phyloP scores from a whole-genome alignment of 2,888 invertebrate species.

The Adelphocoris suturalis region DNA sequence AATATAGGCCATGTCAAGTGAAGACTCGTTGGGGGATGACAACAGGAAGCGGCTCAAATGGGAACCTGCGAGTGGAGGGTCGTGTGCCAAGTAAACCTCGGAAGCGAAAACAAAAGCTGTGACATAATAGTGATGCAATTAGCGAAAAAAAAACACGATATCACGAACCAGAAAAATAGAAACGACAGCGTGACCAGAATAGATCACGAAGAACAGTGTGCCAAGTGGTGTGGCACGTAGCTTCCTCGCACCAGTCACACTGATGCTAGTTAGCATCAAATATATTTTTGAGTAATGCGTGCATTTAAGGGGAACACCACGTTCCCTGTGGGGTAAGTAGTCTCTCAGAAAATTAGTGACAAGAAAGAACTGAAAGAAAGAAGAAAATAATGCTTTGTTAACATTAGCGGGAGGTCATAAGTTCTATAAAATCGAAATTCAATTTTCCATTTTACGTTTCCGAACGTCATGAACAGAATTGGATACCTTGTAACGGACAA shows the following conservation, averaged over 20 bases:
- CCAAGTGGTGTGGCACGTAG: not conserved
- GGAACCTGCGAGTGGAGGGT: not conserved
- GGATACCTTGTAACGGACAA: no score
- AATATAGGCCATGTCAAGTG: no score
- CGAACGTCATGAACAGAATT: no score
- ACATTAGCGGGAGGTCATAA: no score
- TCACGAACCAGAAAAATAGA: conserved; percentile 30
- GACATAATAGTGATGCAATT: conserved; percentile 23
- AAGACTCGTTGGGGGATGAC: no score
- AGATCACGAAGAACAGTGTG: not conserved
- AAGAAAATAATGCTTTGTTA: no score
- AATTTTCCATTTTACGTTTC: no score
- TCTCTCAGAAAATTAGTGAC: no score
- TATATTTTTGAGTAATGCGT: not conserved
- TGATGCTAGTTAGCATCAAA: not conserved
- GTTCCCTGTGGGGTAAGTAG: no score
- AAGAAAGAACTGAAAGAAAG: no score
- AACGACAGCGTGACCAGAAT: conserved; percentile 4
- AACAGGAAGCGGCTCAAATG: no score
- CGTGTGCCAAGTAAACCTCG: not conserved
- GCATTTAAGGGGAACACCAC: not conserved
- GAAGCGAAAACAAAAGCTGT: not conserved
- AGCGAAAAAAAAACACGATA: not conserved
- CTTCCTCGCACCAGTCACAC: not conserved
- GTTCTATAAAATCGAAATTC: no score